Percentiles rank a stretch among this genome's conserved stretches.
phyloP scores from a whole-genome alignment of 2,888 invertebrate species.

The Formica aserva region DNA sequence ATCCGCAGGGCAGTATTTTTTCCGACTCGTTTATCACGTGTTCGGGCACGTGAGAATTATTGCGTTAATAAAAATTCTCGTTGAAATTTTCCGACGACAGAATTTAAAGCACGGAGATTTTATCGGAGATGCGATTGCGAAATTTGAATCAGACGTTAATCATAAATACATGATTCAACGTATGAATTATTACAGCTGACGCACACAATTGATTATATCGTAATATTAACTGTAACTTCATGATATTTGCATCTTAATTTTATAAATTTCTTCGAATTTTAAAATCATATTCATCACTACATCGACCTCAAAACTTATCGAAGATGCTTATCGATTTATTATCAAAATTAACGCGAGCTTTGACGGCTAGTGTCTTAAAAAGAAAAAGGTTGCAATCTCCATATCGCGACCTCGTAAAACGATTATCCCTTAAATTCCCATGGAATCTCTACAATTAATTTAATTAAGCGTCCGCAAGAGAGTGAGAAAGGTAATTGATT shows the following conservation, averaged over 20 bases:
- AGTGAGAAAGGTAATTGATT: constrained; percentile 40
- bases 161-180: constrained; percentile 27
- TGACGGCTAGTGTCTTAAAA: neutral
- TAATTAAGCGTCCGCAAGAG: constrained; percentile 38
- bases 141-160: constrained; percentile 32
- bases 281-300: neutral
- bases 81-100: constrained; percentile 31
- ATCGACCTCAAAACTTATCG: neutral
- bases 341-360: neutral
- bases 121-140: neutral
- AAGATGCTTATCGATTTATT: neutral
- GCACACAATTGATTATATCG: neutral
- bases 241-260: neutral
- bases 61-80: constrained; percentile 46
- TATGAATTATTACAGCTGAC: constrained; percentile 22
- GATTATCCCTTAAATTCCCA: constrained; percentile 38
- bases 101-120: constrained; percentile 20
- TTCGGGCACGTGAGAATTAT: constrained; percentile 33
- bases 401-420: constrained; percentile 32
- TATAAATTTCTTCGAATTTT: constrained; percentile 1
- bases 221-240: constrained; percentile 17
- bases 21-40: constrained; percentile 15
- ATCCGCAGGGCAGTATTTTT: constrained; percentile 25
- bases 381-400: neutral
- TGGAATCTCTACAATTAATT: constrained; percentile 38